Conservation (phyloP, 2,888 invertebrate species). For the Agonum fuliginosum region DNA sequence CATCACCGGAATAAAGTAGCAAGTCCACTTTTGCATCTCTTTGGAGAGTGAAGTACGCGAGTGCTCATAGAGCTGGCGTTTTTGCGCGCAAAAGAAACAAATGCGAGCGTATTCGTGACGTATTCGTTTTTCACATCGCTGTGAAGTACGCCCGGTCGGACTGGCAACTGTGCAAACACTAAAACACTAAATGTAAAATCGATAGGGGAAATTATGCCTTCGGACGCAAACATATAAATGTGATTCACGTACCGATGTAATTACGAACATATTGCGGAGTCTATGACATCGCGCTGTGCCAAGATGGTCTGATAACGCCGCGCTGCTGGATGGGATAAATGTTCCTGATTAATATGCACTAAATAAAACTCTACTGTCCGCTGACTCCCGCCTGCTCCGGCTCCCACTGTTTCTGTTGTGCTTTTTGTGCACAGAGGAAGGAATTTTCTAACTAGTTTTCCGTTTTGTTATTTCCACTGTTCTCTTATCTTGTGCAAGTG, state of each 20-base stretch:
- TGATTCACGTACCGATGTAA: slow-evolving; percentile 65
- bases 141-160: slow-evolving; percentile 37
- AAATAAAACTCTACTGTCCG: neutral
- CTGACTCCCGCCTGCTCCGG: neutral
- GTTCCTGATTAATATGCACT: slow-evolving; percentile 25
- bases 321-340: slow-evolving; percentile 11
- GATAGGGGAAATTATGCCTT: slow-evolving; percentile 66
- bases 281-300: slow-evolving; percentile 20
- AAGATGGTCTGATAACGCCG: slow-evolving; percentile 21
- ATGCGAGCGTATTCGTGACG: slow-evolving; percentile 23
- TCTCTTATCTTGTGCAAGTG: slow-evolving; percentile 37
- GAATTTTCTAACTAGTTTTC: slow-evolving; percentile 47
- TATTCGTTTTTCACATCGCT: slow-evolving; percentile 40
- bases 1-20: slow-evolving; percentile 25
- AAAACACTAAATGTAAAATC: slow-evolving; percentile 65
- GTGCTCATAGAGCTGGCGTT: slow-evolving; percentile 25
- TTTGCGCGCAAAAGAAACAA: slow-evolving; percentile 20
- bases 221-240: slow-evolving; percentile 67
- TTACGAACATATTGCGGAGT: slow-evolving; percentile 63
- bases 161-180: slow-evolving; percentile 52
- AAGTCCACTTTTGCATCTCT: slow-evolving; percentile 28
- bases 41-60: too few species aligned
- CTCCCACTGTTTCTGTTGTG: neutral
- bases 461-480: slow-evolving; percentile 41
- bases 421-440: neutral